Evolutionary conservation across 2,113 vertebrate species (phyloP).

Genomic region (Pomatorhinus ruficollis): DNA sequence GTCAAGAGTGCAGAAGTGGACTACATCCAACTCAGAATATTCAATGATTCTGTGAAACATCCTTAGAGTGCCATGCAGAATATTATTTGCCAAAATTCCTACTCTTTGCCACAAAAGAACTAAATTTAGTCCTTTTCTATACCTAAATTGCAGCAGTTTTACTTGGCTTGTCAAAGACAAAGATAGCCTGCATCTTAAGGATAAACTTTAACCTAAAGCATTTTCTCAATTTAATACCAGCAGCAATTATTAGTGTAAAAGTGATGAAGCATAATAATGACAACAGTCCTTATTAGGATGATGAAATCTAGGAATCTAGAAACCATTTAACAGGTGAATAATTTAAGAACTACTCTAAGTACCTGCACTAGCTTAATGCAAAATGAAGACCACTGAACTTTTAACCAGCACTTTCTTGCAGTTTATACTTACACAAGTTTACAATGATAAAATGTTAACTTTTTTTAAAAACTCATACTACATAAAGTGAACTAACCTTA

Average conservation of each 20-base stretch:
- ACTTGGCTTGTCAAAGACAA: background rate
- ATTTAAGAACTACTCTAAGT: background rate
- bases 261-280: background rate
- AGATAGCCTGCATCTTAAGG: background rate
- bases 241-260: background rate
- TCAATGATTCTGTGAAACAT: background rate
- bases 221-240: background rate
- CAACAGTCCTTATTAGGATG: background rate
- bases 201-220: background rate
- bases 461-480: background rate
- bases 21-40: background rate
- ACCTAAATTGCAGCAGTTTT: background rate
- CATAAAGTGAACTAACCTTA: conserved; percentile 22
- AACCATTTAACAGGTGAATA: background rate
- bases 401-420: background rate
- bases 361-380: background rate
- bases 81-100: background rate
- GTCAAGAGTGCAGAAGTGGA: background rate
- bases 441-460: background rate
- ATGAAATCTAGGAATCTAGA: background rate
- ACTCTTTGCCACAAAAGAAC: background rate
- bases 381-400: background rate
- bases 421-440: background rate
- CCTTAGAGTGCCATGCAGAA: background rate
- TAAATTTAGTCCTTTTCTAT: background rate